Conservation (phyloP, 64 coral and sea anemone genomes). For the Orbicella faveolata region DNA sequence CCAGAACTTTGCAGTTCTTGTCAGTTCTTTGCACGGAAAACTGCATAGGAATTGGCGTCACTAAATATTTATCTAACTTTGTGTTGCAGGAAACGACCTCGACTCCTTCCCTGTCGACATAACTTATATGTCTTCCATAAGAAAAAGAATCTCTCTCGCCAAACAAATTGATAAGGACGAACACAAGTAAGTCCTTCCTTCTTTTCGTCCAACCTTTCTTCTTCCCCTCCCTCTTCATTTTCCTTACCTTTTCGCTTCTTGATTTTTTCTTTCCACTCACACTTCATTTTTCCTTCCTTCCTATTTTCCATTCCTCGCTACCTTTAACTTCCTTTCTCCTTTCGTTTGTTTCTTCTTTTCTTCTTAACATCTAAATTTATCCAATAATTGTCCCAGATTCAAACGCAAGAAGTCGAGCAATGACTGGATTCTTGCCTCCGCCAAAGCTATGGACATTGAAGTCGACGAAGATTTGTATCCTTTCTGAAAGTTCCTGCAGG, state of each 20-base stretch:
- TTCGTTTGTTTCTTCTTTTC: background rate
- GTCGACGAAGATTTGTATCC: constrained; percentile 99
- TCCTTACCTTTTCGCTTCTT: background rate
- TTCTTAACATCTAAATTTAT: too few species aligned
- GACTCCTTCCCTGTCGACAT: constrained; percentile 84
- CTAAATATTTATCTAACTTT: background rate
- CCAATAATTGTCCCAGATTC: constrained; percentile 36
- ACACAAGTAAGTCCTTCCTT: constrained; percentile 64
- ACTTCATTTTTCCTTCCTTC: too few species aligned
- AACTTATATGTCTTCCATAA: constrained; percentile 61
- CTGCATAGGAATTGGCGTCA: too few species aligned
- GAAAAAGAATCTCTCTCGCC: constrained; percentile 74
- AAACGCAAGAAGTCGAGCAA: constrained; percentile 87
- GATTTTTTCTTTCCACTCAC: background rate
- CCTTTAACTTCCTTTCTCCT: background rate
- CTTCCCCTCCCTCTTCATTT: background rate
- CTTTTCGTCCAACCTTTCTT: background rate
- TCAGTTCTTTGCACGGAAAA: too few species aligned
- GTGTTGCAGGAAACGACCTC: constrained; percentile 73
- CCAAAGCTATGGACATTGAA: constrained; percentile 94
- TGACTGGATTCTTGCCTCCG: constrained; percentile 82
- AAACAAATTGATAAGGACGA: constrained; percentile 94
- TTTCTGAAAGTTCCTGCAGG: background rate
- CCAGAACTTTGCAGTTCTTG: too few species aligned
- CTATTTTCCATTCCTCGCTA: too few species aligned